Conservation (phyloP, 2,113 vertebrate genomes). For the Calypte anna region DNA sequence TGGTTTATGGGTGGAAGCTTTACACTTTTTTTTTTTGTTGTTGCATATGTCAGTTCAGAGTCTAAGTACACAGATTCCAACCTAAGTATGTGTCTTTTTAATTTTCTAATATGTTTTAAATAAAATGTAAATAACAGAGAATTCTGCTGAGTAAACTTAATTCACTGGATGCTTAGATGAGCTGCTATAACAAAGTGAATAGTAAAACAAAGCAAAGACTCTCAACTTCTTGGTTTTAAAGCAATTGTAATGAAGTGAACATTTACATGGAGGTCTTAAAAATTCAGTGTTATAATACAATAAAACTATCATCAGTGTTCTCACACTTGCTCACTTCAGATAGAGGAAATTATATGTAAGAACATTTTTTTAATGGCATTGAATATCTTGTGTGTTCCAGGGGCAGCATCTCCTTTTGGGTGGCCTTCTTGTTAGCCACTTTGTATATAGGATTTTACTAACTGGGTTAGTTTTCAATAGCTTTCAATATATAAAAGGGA, state of each 20-base stretch:
- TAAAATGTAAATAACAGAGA: not conserved
- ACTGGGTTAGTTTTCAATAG: not conserved
- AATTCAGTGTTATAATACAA: not conserved
- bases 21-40: not conserved
- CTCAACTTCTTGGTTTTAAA: not conserved
- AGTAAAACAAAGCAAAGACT: not conserved
- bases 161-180: not conserved
- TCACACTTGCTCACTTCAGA: not conserved
- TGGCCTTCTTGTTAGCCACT: not conserved
- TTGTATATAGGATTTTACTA: not conserved
- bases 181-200: not conserved
- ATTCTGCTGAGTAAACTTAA: not conserved
- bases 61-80: not conserved
- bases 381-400: not conserved
- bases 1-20: not conserved
- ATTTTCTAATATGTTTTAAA: not conserved
- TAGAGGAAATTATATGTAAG: not conserved
- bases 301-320: not conserved
- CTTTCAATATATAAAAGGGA: not conserved
- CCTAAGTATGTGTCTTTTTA: not conserved
- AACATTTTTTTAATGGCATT: not conserved
- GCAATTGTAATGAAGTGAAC: not conserved
- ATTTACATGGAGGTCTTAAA: not conserved
- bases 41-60: not conserved
- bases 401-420: not conserved